phyloP scores from a whole-genome alignment of 2,888 invertebrate species.

The Crossocerus cetratus region DNA sequence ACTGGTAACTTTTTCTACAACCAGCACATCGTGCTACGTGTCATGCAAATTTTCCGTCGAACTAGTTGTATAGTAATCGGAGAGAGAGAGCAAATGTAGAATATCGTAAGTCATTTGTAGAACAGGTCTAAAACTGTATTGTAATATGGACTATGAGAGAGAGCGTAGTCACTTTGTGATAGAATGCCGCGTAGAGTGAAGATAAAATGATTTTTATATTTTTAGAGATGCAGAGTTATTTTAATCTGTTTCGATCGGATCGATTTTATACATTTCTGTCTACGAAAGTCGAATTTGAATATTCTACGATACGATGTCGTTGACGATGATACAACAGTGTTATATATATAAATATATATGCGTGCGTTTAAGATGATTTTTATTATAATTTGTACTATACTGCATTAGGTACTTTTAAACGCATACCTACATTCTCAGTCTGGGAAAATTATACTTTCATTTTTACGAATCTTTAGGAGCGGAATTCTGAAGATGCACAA shows the following conservation, averaged over 20 bases:
- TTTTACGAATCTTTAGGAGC: not conserved
- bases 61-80: conserved; percentile 23
- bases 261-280: conserved; percentile 34
- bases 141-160: conserved; percentile 41
- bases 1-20: not conserved
- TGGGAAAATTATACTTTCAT: conserved; percentile 12
- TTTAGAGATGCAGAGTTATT: conserved; percentile 33
- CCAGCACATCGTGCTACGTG: conserved; percentile 21
- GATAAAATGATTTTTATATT: conserved; percentile 46
- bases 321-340: conserved; percentile 37
- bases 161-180: conserved; percentile 52
- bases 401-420: conserved; percentile 45
- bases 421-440: conserved; percentile 47
- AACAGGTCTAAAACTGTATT: conserved; percentile 37
- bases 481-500: too few species aligned
- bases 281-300: conserved; percentile 27
- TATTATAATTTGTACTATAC: conserved; percentile 44
- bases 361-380: conserved; percentile 30
- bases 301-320: conserved; percentile 33
- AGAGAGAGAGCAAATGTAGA: conserved; percentile 13
- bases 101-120: conserved; percentile 17
- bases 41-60: conserved; percentile 42
- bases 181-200: conserved; percentile 35
- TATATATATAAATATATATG: conserved; percentile 23
- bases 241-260: conserved; percentile 40